These are phyloP conservation scores for Alloscopus bannaensis DNA, from an alignment of 2,888 invertebrate species.

Conservation along the genomic window DNA sequence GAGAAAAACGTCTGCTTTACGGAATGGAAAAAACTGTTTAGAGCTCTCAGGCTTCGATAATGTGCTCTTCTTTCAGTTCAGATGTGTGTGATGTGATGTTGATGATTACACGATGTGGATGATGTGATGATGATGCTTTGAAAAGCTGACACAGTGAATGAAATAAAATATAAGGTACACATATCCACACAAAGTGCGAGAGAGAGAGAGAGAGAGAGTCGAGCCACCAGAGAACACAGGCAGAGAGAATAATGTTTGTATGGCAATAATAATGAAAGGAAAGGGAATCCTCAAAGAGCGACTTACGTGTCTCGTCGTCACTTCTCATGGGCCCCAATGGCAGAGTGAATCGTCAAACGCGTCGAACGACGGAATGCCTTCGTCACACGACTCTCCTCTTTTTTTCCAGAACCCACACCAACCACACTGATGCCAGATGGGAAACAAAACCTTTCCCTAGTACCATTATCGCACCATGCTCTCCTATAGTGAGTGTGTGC, in stretches of 20 bases:
- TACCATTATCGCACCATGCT: too few relatives aligned
- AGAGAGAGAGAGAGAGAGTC: constrained; percentile 41
- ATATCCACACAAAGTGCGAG: constrained; percentile 19
- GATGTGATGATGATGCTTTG: constrained; percentile 61
- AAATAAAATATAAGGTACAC: constrained; percentile 52
- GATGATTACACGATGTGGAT: constrained; percentile 62
- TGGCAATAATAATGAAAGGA: constrained; percentile 61
- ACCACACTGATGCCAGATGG: constrained; percentile 61
- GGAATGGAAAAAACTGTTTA: constrained; percentile 12
- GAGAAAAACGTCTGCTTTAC: constrained; percentile 9
- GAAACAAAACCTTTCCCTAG: constrained; percentile 56
- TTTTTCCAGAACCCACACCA: constrained; percentile 63
- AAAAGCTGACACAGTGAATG: constrained; percentile 64
- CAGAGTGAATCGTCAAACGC: constrained; percentile 73
- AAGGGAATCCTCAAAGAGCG: constrained; percentile 70
- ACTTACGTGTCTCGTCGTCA: constrained; percentile 73
- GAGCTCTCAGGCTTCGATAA: not conserved
- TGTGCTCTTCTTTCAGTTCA: constrained; percentile 51
- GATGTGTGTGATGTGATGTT: constrained; percentile 53
- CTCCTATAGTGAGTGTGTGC: too few relatives aligned
- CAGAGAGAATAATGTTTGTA: constrained; percentile 47
- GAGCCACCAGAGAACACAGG: constrained; percentile 38
- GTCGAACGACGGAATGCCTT: constrained; percentile 72
- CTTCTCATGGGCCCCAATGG: constrained; percentile 72
- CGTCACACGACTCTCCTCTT: constrained; percentile 71